Evolutionary conservation across 2,888 invertebrate species (phyloP), one percentile per base, ranked within the genome.

Genomic region (Zaprionus lineosus): DNA sequence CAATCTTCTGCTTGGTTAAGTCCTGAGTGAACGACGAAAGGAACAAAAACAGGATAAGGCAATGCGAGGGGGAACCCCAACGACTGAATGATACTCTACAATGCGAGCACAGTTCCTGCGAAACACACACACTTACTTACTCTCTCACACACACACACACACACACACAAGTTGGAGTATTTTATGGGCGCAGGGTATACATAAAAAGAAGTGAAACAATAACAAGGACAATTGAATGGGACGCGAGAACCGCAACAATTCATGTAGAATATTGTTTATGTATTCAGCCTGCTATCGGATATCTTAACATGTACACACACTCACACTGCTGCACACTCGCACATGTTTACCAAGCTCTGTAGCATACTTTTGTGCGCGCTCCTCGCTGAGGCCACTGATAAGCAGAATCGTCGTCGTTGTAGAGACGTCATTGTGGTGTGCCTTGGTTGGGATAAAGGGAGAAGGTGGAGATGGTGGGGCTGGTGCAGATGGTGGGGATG

Each of bases 211-310:
- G 26, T 15, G 15, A n/a, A 14, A 39, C 15, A 50, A 31, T n/a
- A 40, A 34, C 31, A 44, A 33, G 12, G 60, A 40, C 53, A 61
- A 51, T 51, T 67, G 55, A 46, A 67, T 21, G 18, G 24, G 24
- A 56, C 16, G 31, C 29, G 43, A 46, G 11, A 41, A 57, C 60
- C 48, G 60, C 53, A 69, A 64, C 69, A 74, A 77, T 77, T 77
- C 55, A 69, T 77, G 64, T 46, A 39, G 51, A 73, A 77, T 74
- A 77, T 73, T 77, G 70, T 77, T 74, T 74, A 78, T 78, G 70
- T 62, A 55, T 76, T 59, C 77, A 51, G 58, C 44, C 33, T 33
- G 60, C 44, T 70, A 74, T 78, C 65, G 71, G 41, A 58, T 57
- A 56, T 69, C 53, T 48, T 31, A 19, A n/a, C 12, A 52, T 39